Base-by-base conservation (phyloP, 1,140 invertebrate species). In the Drosophila micromelanica region DNA sequence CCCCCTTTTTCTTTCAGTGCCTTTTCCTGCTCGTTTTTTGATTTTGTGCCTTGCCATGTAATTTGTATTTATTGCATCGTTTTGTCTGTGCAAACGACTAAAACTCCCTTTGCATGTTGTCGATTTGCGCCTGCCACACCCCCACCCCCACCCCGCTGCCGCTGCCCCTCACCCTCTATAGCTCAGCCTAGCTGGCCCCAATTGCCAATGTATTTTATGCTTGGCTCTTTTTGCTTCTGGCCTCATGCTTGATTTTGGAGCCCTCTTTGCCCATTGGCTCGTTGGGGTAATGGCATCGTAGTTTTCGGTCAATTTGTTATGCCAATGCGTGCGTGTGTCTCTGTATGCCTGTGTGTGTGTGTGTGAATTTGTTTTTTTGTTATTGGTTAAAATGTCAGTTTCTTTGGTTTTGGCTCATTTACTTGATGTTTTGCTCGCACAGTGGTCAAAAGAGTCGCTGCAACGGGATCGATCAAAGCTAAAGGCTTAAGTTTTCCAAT, bases 51-150 rank as follows among this genome's bases (percentile, higher is more conserved):
- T 64, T 78, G 78, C 82, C 76, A 82, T 87, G 84, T 89, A 89
- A 89, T 89, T 89, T 89, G 84, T 89, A 89, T 89, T 89, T 89
- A 89, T 89, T 89, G 84, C 84, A 89, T 89, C 84, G 84, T 89
- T 89, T 89, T 89, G 84, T 89, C 84, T 89, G 84, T 84, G 80
- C 84, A 84, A 89, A 87, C 76, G 82, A 75, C 72, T 59, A 81
- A 78, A 79, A 77, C 85, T 89, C 84, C 85, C 79, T 89, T 89
- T 89, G 84, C 84, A 89, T 89, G 84, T 84, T 84, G 64, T 85
- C 80, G 76, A 80, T 79, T 85, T 62, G 78, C 59, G 70, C 15
- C 52, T 55, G 11, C 40, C 20, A 23, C 20, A 23, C 20, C 20
- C 2, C 57, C 55, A 35, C 7, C 43, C 35, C 27, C 11, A 17